Conservation (phyloP, 2,888 invertebrate genomes). For the Drosophila kanekoi region DNA sequence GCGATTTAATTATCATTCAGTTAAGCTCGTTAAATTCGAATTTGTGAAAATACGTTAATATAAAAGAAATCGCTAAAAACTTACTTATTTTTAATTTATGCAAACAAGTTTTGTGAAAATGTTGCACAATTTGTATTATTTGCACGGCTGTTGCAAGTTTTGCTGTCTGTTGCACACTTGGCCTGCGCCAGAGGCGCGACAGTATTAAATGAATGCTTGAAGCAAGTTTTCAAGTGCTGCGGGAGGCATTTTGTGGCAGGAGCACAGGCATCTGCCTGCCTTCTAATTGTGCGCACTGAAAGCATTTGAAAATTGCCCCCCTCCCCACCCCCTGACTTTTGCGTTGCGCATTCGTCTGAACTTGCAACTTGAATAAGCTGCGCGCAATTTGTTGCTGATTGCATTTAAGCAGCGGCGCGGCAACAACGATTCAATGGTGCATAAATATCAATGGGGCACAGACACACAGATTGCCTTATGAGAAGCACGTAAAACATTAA, state of each 20-base stretch:
- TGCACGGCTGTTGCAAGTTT: neutral
- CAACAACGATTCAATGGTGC: slow-evolving; percentile 59
- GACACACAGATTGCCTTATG: slow-evolving; percentile 41
- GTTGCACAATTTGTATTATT: slow-evolving; percentile 2
- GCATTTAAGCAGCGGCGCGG: slow-evolving; percentile 42
- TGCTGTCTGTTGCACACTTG: slow-evolving; percentile 48
- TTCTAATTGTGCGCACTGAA: slow-evolving; percentile 75
- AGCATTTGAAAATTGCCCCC: slow-evolving; percentile 58
- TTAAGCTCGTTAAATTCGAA: neutral
- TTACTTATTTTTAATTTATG: slow-evolving; percentile 19
- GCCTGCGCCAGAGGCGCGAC: slow-evolving; percentile 20
- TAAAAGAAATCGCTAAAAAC: neutral
- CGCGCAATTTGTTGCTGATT: slow-evolving; percentile 72
- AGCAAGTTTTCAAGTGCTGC: slow-evolving; percentile 41
- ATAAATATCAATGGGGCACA: slow-evolving; percentile 58
- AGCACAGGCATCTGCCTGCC: slow-evolving; percentile 11
- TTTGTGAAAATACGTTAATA: neutral
- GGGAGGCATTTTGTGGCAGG: neutral
- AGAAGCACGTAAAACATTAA: slow-evolving; percentile 71
- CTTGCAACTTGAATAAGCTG: slow-evolving; percentile 63
- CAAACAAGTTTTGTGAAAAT: slow-evolving; percentile 10
- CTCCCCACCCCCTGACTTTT: no score
- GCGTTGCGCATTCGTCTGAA: slow-evolving; percentile 30
- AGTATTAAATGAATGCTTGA: slow-evolving; percentile 53
- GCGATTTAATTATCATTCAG: neutral